Evolutionary conservation across 2,113 vertebrate genomes (phyloP), one percentile per base, ranked within the genome.

Genomic region (Columba livia): DNA sequence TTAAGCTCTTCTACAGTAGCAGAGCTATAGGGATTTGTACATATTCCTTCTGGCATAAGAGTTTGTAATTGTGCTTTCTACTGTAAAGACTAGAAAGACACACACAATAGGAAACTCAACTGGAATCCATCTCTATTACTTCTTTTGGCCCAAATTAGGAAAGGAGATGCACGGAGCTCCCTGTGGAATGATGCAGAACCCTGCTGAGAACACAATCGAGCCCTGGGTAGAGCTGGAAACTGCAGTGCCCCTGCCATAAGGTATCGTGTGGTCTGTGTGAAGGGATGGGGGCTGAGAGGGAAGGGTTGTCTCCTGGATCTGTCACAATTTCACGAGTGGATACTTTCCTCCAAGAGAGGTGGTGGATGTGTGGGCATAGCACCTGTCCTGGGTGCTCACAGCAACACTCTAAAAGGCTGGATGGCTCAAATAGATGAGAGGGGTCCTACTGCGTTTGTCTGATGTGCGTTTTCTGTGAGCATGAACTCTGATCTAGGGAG

Each of bases 171-270:
- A 7, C 1, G 42, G n/a, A 65, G 19, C 29, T 82, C 21, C 19
- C 36, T 2, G 1, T 29, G 58, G 79, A 88, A 44, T 0, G 1
- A 11, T 57, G 21, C 58, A 87, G 70, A 79, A 26, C 11, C 5
- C 62, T 62, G 31, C 14, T 24, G 58, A 48, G 5, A 32, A 64
- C 29, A 56, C 54, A 62, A 80, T 2, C 1, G 28, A 67, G 32
- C 40, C 15, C 25, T 53, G 31, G 44, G 11, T 4, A 16, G 28
- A 88, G 66, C 13, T 6, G 5, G 54, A 8, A 85, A 25, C 32
- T 42, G 15, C 5, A 0, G 12, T 1, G 2, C 8, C 50, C 61
- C 48, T 61, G n/a, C 54, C 18, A 3, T 7, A 13, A 62, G 15
- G 54, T 69, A 58, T 31, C 1, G 5, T 36, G 4, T 34, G 44